Base-by-base conservation (phyloP, 1,140 invertebrate genomes). In the Idris sp. region DNA sequence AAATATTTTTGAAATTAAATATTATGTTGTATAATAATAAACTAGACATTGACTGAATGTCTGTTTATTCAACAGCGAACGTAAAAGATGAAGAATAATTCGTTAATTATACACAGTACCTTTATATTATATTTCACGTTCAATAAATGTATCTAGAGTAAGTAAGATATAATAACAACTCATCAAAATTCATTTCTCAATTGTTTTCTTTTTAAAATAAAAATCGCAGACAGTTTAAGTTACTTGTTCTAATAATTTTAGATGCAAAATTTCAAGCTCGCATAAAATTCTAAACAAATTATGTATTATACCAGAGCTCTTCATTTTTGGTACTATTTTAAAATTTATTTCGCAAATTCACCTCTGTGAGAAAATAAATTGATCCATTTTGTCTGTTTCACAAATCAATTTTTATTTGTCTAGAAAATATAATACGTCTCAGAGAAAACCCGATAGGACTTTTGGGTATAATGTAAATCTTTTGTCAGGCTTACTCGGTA, bases 401-500 rank as follows among this genome's bases (percentile, higher is more conserved):
- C 13, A 15, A 59, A 58, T 49, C 44, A 59, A 48, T 59, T 59
- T 48, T 41, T 35, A 30, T 18, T 7, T 22, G 13, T 13, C 6
- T 3, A 4, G 58, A 44, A 67, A 8, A 3, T 41, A 31, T 19
- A 18, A 26, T 4, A 0, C 31, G 18, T 15, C 40, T 49, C 11
- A 41, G 31, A 30, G n/a, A n/a, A n/a, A n/a, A n/a, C n/a, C 35
- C 41, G 22, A 38, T 62, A 41, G 28, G 44, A 58, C 33, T 58
- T 44, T 65, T 28, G 5, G 25, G 35, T 28, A 26, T 22, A 53
- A 53, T 25, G 13, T 8, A 22, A 30, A 48, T 8, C 35, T 33
- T 56, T 67, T 74, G 46, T 54, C 54, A 56, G 36, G 43, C 16
- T 62, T 67, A 48, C 48, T 54, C 49, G 31, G 38, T 69, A 75